Evolutionary conservation across 1,140 invertebrate genomes (phyloP).

Genomic region (Panulirus ornatus): DNA sequence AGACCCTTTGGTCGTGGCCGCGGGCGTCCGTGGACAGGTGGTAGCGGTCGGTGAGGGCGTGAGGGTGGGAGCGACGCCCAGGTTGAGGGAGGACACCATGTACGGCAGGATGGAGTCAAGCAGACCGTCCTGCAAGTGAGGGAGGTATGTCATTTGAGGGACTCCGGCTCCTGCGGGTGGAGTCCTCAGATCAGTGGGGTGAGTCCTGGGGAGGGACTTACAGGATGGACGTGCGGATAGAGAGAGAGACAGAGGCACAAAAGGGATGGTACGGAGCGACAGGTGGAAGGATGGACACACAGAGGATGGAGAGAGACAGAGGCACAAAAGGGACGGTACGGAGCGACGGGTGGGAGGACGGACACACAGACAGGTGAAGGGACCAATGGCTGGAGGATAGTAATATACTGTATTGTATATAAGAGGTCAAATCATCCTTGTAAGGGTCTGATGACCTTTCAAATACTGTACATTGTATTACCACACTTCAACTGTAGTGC

Average conservation of each 20-base stretch:
- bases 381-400: background rate
- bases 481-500: too few relatives aligned
- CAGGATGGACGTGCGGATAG: background rate
- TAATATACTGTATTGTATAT: background rate
- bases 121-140: constrained; percentile 49
- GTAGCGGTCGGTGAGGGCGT: constrained; percentile 28
- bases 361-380: background rate
- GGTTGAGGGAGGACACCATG: constrained; percentile 63
- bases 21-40: background rate
- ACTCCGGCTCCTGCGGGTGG: background rate
- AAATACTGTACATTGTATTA: too few relatives aligned
- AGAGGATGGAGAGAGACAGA: background rate
- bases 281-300: background rate
- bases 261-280: constrained; percentile 40
- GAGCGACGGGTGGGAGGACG: background rate
- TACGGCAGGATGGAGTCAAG: constrained; percentile 65
- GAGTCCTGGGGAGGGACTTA: background rate
- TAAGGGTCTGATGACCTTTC: too few relatives aligned
- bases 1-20: background rate
- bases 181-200: background rate
- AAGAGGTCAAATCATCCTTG: too few relatives aligned
- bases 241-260: background rate
- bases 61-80: constrained; percentile 30
- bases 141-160: too few relatives aligned
- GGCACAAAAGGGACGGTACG: constrained; percentile 43